A percentile compares a stretch with the other conserved stretches of the same genome.
Conservation (phyloP, 2,113 vertebrate genomes). For the Carassius gibelio region DNA sequence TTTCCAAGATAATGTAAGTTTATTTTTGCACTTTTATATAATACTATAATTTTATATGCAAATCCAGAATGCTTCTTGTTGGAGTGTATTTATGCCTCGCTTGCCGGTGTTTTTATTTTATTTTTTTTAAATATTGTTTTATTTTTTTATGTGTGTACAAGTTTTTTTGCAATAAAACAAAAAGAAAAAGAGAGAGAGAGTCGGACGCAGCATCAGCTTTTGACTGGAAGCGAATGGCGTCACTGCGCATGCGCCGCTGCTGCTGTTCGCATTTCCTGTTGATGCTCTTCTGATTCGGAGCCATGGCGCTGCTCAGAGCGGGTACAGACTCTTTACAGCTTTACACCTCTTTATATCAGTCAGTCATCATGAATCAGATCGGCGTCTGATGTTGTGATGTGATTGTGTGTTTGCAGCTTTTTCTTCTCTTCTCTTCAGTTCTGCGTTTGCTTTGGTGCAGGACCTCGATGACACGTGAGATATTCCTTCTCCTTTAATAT, state of each 20-base stretch:
- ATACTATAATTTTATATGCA: too few species aligned
- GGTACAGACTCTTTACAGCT: conserved; percentile 59
- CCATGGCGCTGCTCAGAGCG: conserved; percentile 72
- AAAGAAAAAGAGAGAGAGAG: neutral
- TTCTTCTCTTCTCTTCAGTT: conserved; percentile 72
- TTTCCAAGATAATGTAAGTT: too few species aligned
- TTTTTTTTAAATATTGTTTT: too few species aligned
- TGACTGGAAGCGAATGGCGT: neutral
- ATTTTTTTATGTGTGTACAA: too few species aligned
- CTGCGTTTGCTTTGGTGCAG: conserved; percentile 81
- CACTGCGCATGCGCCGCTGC: conserved; percentile 63
- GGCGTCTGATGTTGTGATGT: neutral
- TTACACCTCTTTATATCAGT: neutral
- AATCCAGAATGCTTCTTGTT: too few species aligned
- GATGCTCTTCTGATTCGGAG: conserved; percentile 61
- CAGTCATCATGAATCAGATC: neutral
- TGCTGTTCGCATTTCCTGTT: conserved; percentile 70
- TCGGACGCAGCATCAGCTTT: neutral
- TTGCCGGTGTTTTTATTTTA: too few species aligned
- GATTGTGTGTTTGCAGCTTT: conserved; percentile 33
- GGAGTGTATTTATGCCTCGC: too few species aligned
- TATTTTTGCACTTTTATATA: too few species aligned
- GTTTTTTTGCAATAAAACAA: too few species aligned
- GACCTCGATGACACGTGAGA: conserved; percentile 96
- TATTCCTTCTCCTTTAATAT: conserved; percentile 57